Percentiles rank a stretch among this genome's conserved stretches.
Evolutionary conservation across 2,113 vertebrate genomes (phyloP).

Genomic region (Morphnarchus princeps): DNA sequence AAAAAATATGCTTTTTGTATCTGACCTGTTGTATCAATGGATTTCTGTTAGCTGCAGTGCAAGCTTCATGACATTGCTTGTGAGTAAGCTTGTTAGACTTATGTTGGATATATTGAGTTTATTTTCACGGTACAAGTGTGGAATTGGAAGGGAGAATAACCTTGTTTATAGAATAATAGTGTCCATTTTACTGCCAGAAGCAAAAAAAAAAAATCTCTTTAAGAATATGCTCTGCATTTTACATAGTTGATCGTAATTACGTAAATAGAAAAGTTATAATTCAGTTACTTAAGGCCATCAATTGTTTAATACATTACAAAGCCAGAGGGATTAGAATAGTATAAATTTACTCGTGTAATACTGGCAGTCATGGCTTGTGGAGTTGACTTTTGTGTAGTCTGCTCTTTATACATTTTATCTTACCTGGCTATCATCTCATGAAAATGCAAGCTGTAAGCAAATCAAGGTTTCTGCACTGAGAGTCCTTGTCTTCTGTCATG

Average conservation of each 20-base stretch:
- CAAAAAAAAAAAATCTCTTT: background rate
- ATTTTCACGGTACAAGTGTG: background rate
- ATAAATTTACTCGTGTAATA: background rate
- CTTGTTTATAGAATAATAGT: background rate
- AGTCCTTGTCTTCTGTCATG: background rate
- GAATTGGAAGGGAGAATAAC: background rate
- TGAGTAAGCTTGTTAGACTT: background rate
- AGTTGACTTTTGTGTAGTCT: background rate
- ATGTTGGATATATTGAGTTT: background rate
- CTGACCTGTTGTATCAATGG: background rate
- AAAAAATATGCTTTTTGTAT: background rate
- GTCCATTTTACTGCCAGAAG: background rate
- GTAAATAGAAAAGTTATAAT: background rate
- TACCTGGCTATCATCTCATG: background rate
- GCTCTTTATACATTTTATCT: background rate
- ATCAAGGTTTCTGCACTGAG: background rate
- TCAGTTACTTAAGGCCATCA: background rate
- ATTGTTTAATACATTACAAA: background rate
- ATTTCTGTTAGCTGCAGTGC: background rate
- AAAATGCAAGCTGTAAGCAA: background rate
- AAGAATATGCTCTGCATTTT: background rate
- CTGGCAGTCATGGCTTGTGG: background rate
- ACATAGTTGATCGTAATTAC: background rate
- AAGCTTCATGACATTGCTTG: background rate
- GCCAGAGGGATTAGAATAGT: background rate